Evolutionary conservation across 2,797 vertebrate species (phyloP), one percentile per base, ranked within the genome.

Genomic region (Microhierax caerulescens): DNA sequence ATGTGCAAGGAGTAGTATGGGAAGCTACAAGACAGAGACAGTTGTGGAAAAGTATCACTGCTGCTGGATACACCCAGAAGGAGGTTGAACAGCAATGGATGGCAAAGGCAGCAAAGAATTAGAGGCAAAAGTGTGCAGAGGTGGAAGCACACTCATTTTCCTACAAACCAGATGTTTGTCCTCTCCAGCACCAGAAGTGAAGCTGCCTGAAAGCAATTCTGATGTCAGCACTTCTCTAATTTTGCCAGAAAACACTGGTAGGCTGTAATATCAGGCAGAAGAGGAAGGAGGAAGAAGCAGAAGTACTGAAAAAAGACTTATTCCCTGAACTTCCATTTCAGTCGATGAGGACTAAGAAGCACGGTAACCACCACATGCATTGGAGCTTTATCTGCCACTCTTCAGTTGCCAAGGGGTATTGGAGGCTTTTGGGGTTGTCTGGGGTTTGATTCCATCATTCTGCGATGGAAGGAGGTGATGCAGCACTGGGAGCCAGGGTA

Each of bases 331-430:
- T 59, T 59, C 37, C 8, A 23, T 47, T 43, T 68, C 36, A 25
- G 34, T 10, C 77, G 11, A 37, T 50, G 43, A 84, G 16, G 34
- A 48, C 8, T 39, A 51, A 67, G 63, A 20, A 39, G 37, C 22
- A 65, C 0, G 0, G 7, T 36, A 90, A 67, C 9, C 77, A 56
- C 13, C 76, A 54, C 9, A 9, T 17, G 22, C 47, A 60, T 1
- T 61, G 16, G 17, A 81, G 21, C 8, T 90, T 88, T 92, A 65
- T 68, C 67, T 69, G 28, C 15, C 19, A 12, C 41, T 69, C 4
- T 7, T 41, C 7, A 2, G 48, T 57, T 79, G 27, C 24, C 63
- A 59, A 65, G 30, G n/a, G 4, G 5, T 43, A 15, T 23, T 21
- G 10, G 48, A 92, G 22, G 37, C 13, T 56, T 85, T 83, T 51